These are phyloP conservation scores for Octopus sinensis DNA, from an alignment of 1,140 invertebrate genomes.

Conservation along the genomic window DNA sequence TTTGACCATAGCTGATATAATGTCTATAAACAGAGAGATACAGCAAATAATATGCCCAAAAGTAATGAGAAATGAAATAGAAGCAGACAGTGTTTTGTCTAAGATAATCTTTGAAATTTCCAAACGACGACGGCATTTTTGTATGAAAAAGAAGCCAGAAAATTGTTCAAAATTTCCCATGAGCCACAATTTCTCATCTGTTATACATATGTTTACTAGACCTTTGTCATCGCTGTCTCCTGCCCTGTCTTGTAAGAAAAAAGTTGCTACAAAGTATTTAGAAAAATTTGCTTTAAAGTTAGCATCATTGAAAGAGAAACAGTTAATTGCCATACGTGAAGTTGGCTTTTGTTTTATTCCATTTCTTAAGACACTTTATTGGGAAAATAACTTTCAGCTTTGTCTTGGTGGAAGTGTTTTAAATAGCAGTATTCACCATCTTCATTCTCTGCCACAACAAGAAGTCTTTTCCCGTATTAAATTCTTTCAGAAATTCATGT, in stretches of 20 bases:
- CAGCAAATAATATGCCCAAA: constrained; percentile 31
- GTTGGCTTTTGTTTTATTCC: constrained; percentile 35
- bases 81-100: constrained; percentile 21
- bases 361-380: constrained; percentile 24
- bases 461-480: background rate
- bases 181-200: background rate
- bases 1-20: constrained; percentile 18
- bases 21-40: constrained; percentile 20
- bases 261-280: background rate
- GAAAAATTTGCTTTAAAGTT: constrained; percentile 18
- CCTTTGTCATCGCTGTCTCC: background rate
- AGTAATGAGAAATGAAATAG: constrained; percentile 24
- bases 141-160: constrained; percentile 13
- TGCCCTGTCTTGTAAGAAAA: background rate
- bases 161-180: background rate
- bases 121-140: constrained; percentile 1
- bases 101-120: constrained; percentile 11
- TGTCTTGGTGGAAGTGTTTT: background rate
- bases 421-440: background rate
- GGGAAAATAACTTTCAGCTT: background rate
- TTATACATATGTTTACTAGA: background rate
- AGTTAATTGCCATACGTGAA: constrained; percentile 24
- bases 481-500: background rate
- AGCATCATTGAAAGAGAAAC: constrained; percentile 12
- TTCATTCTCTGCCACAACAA: background rate